Percentiles rank a stretch among this genome's conserved stretches.
Conservation (phyloP, 2,888 invertebrate species). For the Cephus pulcher region DNA sequence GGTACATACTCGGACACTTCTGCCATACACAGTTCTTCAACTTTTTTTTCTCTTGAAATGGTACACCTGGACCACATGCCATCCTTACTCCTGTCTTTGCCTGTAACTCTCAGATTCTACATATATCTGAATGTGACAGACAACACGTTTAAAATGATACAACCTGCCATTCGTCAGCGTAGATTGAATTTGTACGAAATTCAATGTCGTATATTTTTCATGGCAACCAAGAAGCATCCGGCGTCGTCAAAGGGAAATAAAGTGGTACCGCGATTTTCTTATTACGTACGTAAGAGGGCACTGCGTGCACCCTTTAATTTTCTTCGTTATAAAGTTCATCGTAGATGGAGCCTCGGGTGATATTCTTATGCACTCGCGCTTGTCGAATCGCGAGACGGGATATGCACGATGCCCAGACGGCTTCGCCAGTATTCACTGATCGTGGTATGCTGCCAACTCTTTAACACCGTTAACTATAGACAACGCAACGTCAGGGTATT, state of each 20-base stretch:
- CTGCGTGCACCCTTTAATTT: neutral
- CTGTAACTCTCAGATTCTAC: neutral
- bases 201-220: neutral
- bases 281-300: neutral
- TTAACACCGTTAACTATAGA: neutral
- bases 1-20: neutral
- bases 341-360: neutral
- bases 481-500: slow-evolving; percentile 1
- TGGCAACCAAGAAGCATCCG: neutral
- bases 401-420: too few species aligned
- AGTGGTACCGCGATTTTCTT: neutral
- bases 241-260: neutral
- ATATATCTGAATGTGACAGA: neutral
- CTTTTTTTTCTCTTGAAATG: neutral
- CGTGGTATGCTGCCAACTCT: slow-evolving; percentile 2
- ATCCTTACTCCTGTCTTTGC: neutral
- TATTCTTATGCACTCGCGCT: neutral
- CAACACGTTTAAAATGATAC: neutral
- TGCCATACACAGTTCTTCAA: neutral
- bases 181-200: neutral
- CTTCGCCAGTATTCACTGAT: neutral
- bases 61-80: neutral
- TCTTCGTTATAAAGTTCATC: neutral
- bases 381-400: neutral
- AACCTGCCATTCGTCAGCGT: neutral